Base-by-base conservation (phyloP, 2,797 vertebrate species). In the Sebastes matsubarae region DNA sequence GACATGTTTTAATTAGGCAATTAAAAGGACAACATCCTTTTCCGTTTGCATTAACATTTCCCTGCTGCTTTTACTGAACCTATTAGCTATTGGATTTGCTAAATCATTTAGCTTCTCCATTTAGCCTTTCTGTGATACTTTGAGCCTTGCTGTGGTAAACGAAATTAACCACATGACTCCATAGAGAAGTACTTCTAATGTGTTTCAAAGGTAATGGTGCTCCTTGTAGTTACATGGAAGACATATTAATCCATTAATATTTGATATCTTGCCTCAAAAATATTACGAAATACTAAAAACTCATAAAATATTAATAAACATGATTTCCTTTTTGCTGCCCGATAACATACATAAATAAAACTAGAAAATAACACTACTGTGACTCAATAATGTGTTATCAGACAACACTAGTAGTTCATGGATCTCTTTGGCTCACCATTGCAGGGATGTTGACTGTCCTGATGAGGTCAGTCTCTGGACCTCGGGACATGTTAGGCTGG, bases 391-490 rank as follows among this genome's bases (percentile, higher is more conserved):
- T n/a, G 6, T n/a, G 3, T 29, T 2, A 38, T 36, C 32, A 77
- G 9, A 70, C 5, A 36, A 34, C 16, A 32, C 20, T 16, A 13
- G 22, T n/a, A 16, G 42, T 54, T 42, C 1, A 30, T 10, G 1
- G 11, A 66, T 46, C 57, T 24, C 4, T 76, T 34, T 27, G 5
- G 46, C 97, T 96, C 92, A 99, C 99, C 97, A 99, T 54, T 4
- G 94, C 96, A 77, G 99, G 98, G 86, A 99, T 95, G 94, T 98
- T 98, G 73, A 97, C 54, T 0, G 98, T 99, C 88, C 98, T 96
- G 79, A 99, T 96, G 75, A 96, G 89, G 79, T 99, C 97, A 32
- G 92, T 92, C 84, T 97, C 92, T 34, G 97, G 95, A 72, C 98
- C 98, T 13, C 94, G 88, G 20, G 98, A 99, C 90, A 97, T 97